Percentiles rank a stretch among this genome's conserved stretches.
These are phyloP conservation scores for Glaucidium brasilianum DNA, from an alignment of 2,113 vertebrate species.

Conservation along the genomic window DNA sequence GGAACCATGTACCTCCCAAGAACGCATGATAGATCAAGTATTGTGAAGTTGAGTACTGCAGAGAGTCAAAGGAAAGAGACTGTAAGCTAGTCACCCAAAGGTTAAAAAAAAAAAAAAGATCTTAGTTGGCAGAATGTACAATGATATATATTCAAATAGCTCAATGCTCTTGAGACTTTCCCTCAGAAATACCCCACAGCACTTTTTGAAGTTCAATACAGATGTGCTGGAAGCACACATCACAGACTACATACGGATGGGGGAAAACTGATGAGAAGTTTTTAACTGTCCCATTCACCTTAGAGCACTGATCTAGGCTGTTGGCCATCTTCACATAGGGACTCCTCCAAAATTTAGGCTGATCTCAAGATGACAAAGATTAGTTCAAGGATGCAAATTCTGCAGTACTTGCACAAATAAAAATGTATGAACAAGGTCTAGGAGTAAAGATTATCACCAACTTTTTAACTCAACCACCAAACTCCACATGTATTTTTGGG, in stretches of 20 bases:
- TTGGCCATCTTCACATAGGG: neutral
- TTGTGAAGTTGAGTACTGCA: neutral
- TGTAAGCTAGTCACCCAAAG: neutral
- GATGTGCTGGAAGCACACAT: neutral
- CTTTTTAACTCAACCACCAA: neutral
- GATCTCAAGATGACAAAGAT: neutral
- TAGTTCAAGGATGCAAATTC: neutral
- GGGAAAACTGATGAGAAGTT: neutral
- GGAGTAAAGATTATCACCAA: neutral
- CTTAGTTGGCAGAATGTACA: neutral
- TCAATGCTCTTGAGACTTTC: neutral
- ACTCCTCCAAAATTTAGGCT: neutral
- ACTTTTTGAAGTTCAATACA: neutral
- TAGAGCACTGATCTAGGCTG: neutral
- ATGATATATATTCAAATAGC: neutral
- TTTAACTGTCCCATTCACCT: neutral
- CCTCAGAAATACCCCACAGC: neutral
- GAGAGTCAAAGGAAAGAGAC: neutral
- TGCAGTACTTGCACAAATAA: neutral
- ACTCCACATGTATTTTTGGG: neutral
- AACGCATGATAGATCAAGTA: neutral
- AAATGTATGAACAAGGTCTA: neutral
- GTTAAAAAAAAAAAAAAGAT: neutral
- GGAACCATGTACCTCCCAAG: neutral
- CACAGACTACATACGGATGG: neutral